These are phyloP conservation scores for Megaceryle alcyon DNA, from an alignment of 2,797 vertebrate genomes.

Conservation along the genomic window DNA sequence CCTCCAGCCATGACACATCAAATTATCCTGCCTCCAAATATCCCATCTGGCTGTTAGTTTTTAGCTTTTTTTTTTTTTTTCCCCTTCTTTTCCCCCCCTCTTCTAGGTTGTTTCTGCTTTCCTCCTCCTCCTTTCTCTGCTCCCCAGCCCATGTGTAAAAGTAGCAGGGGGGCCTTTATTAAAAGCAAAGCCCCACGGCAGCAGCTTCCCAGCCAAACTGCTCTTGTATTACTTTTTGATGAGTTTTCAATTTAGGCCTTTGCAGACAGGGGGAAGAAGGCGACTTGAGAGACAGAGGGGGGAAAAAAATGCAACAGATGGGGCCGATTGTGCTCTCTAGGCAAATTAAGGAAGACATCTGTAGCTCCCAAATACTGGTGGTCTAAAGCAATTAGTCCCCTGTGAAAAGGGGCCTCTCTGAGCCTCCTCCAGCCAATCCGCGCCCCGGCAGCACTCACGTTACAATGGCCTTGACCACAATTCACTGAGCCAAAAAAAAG, in stretches of 20 bases:
- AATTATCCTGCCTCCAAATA: slow-evolving; percentile 90
- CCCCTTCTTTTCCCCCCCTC: not conserved
- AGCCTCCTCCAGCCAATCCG: slow-evolving; percentile 85
- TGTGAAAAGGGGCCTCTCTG: slow-evolving; percentile 86
- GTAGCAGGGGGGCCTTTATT: slow-evolving; percentile 88
- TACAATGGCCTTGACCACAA: slow-evolving; percentile 91
- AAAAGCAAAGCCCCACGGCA: slow-evolving; percentile 85
- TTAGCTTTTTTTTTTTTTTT: slow-evolving; percentile 73
- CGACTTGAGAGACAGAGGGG: slow-evolving; percentile 77
- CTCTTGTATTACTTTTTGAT: slow-evolving; percentile 99
- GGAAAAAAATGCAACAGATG: slow-evolving; percentile 98
- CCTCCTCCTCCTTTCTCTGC: slow-evolving; percentile 78
- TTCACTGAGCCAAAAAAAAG: slow-evolving; percentile 86
- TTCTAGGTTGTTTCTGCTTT: slow-evolving; percentile 74
- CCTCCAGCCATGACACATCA: slow-evolving; percentile 81
- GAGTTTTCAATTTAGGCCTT: slow-evolving; percentile 97
- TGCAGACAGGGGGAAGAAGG: slow-evolving; percentile 87
- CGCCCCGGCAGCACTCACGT: slow-evolving; percentile 83
- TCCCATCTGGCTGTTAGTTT: slow-evolving; percentile 94
- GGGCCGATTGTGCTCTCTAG: slow-evolving; percentile 94
- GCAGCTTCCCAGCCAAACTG: slow-evolving; percentile 92
- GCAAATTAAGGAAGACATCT: slow-evolving; percentile 99
- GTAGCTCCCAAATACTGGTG: slow-evolving; percentile 92
- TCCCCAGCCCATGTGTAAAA: slow-evolving; percentile 84
- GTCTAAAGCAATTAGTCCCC: slow-evolving; percentile 94